Base-by-base conservation (phyloP, 2,888 invertebrate genomes). In the Macrophya alboannulata region DNA sequence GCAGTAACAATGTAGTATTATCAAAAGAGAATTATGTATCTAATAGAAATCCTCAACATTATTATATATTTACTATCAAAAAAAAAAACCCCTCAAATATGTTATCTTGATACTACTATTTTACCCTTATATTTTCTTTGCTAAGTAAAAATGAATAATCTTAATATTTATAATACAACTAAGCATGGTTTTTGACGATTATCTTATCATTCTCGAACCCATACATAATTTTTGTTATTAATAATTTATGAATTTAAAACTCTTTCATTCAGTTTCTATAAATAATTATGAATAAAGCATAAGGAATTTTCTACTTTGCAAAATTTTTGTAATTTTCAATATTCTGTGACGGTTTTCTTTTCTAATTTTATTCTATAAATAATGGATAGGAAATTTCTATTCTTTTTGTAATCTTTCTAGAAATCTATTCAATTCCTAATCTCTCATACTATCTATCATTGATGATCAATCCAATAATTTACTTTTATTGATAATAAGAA, bases 401-500 rank as follows among this genome's bases (percentile, higher is more conserved):
- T 62, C 31, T 31, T n/a, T n/a, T n/a, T n/a, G n/a, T n/a, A n/a
- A n/a, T n/a, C n/a, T n/a, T n/a, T n/a, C n/a, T n/a, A n/a, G n/a
- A n/a, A n/a, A n/a, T n/a, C n/a, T 59, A 21, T 9, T 21, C 10
- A 21, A 59, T 62, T 15, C 6, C n/a, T 2, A 59, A 59, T 59
- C 59, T 59, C 1, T 6, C 6, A 6, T 55, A 55, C n/a, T 8
- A 59, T 48, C 15, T 12, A 48, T 45, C 10, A n/a, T n/a, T n/a
- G n/a, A n/a, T n/a, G n/a, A n/a, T 55, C 17, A n/a, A 55, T 55
- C 59, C 21, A 9, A 62, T 25, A 10, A 62, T 21, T 62, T 62
- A 9, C 8, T 25, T 21, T 25, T 62, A 25, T 25, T 21, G n/a
- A 21, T 21, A 25, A 62, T n/a, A 59, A 5, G 4, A 31, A 90